Evolutionary conservation across 2,113 vertebrate species (phyloP).

Genomic region (Periophthalmus modestus): DNA sequence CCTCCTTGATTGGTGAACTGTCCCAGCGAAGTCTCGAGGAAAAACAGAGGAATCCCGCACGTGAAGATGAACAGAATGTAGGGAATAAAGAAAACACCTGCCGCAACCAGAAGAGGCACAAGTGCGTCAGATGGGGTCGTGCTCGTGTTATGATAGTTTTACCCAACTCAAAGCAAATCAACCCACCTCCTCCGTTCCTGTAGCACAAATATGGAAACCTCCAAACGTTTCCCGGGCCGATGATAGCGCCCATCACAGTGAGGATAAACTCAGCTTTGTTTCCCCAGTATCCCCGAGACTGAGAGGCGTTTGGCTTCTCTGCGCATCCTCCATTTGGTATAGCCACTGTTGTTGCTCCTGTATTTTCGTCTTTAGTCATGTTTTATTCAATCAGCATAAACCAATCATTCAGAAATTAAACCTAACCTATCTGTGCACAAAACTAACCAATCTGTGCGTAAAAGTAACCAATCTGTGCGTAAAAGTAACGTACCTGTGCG

Average conservation of each 20-base stretch:
- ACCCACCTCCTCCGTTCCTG: slow-evolving; percentile 60
- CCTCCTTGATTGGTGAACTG: slow-evolving; percentile 63
- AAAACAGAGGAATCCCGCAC: slow-evolving; percentile 62
- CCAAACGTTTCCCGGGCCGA: slow-evolving; percentile 65
- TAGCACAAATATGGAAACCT: slow-evolving; percentile 67
- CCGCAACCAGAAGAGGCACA: not conserved
- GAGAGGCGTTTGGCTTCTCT: not conserved
- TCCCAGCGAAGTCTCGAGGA: slow-evolving; percentile 60
- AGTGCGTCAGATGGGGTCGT: not conserved
- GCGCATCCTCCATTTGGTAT: not conserved
- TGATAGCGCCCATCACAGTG: slow-evolving; percentile 66
- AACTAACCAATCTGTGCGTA: no score
- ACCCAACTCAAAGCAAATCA: not conserved
- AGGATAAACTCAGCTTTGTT: slow-evolving; percentile 62
- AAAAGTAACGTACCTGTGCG: no score
- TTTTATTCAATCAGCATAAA: not conserved
- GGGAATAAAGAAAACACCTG: slow-evolving; percentile 66
- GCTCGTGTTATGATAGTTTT: no score
- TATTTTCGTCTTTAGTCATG: slow-evolving; percentile 9
- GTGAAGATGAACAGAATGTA: slow-evolving; percentile 60
- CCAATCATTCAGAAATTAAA: not conserved
- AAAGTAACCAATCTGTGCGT: no score
- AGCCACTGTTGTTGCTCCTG: not conserved
- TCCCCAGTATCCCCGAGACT: slow-evolving; percentile 49
- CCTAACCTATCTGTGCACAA: not conserved